Base-by-base conservation (phyloP, 2,113 vertebrate species). In the Polypterus senegalus region DNA sequence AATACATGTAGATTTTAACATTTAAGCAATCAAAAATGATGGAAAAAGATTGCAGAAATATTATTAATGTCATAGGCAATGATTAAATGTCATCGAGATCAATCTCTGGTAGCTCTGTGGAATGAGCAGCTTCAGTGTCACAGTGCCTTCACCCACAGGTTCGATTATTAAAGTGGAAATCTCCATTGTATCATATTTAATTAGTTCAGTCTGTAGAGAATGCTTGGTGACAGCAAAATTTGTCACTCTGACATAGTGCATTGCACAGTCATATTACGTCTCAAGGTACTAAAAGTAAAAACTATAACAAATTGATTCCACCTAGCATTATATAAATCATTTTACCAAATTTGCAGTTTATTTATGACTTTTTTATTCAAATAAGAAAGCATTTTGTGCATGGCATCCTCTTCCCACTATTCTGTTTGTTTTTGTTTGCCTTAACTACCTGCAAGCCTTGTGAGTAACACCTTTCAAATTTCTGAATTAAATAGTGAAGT, bases 161-260 rank as follows among this genome's bases (percentile, higher is more conserved):
- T 44, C 49, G 9, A 54, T 62, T 47, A 62, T 62, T 62, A 62
- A 54, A 62, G 61, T 54, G 52, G 49, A 62, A 11, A 48, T 62
- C 61, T 53, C 61, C 10, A 53, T 47, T 6, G 61, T 45, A 62
- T 62, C 61, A 54, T 62, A 10, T 62, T 54, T 62, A 62, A 62
- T 62, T 62, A 62, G 44, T 10, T 10, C 9, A 7, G 51, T 54
- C 53, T 52, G 49, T 62, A 52, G 61, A 54, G 43, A 58, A 58
- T 58, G 11, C 43, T 7, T 58, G 43, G 56, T 58, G 45, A 62
- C 61, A 54, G 49, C 61, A 54, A 47, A 52, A 54, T 62, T 54
- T 62, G 45, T 62, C 61, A 62, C 46, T 53, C 61, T 54, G 61
- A 62, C 61, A 62, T 27, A 27, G 27, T 27, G 60, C 51, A 61